Percentiles rank a stretch among this genome's conserved stretches.
These are phyloP conservation scores for Monochamus saltuarius DNA, from an alignment of 1,140 invertebrate species.

Conservation along the genomic window DNA sequence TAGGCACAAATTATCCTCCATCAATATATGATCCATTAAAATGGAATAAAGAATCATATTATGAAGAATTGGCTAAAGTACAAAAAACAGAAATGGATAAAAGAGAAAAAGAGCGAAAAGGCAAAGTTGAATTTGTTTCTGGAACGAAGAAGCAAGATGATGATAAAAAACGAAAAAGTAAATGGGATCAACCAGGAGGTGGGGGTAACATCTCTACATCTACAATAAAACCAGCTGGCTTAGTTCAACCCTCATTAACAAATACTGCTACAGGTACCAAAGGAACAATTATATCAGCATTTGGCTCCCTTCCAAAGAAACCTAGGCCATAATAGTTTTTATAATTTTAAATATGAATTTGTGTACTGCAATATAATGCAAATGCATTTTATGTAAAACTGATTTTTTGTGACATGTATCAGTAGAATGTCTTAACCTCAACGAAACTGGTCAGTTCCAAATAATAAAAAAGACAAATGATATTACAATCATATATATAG, in stretches of 20 bases:
- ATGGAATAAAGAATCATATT: slow-evolving; percentile 91
- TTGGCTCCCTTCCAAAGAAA: slow-evolving; percentile 85
- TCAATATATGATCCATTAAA: slow-evolving; percentile 89
- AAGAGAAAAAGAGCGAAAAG: slow-evolving; percentile 85
- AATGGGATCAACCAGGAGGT: slow-evolving; percentile 85
- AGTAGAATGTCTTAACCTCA: too few relatives aligned
- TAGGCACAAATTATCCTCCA: slow-evolving; percentile 84
- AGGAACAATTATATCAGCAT: slow-evolving; percentile 83
- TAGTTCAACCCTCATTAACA: slow-evolving; percentile 69
- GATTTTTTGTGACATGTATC: too few relatives aligned
- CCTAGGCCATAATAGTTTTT: slow-evolving; percentile 56
- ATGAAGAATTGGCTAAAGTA: slow-evolving; percentile 85
- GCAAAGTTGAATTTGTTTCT: slow-evolving; percentile 87
- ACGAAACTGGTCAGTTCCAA: too few relatives aligned
- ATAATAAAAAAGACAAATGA: too few relatives aligned
- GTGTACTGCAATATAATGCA: too few relatives aligned
- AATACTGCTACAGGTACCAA: slow-evolving; percentile 79
- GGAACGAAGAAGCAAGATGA: slow-evolving; percentile 75
- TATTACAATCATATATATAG: too few relatives aligned
- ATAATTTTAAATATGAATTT: neutral
- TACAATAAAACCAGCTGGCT: slow-evolving; percentile 61
- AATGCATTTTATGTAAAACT: too few relatives aligned
- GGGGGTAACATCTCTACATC: slow-evolving; percentile 53
- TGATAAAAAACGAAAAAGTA: slow-evolving; percentile 79
- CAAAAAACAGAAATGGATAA: slow-evolving; percentile 93